phyloP scores from a whole-genome alignment of 2,888 invertebrate species.

The Alviniconcha strummeri region DNA sequence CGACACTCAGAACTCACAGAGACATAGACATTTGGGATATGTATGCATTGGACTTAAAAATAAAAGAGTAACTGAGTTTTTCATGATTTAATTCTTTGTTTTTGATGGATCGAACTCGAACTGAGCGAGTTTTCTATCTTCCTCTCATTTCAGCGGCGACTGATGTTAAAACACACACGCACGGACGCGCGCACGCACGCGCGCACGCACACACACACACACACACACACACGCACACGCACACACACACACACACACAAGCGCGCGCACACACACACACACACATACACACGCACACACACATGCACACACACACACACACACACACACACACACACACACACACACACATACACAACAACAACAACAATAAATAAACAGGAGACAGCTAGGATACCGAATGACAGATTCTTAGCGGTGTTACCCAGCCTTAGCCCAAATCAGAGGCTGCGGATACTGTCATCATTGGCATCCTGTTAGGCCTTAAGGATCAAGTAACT shows the following conservation, averaged over 20 bases:
- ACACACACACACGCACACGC: neutral
- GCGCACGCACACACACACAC: neutral
- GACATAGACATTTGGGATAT: neutral
- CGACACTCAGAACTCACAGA: neutral
- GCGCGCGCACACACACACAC: neutral
- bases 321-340: neutral
- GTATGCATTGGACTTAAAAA: neutral
- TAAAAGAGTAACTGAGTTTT: too few species aligned
- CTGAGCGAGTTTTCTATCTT: too few species aligned
- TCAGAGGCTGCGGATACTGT: too few species aligned
- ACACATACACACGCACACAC: neutral
- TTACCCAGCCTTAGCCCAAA: too few species aligned
- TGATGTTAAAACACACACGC: neutral
- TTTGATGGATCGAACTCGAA: too few species aligned
- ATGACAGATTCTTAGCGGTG: too few species aligned
- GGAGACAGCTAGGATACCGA: too few species aligned
- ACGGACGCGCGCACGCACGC: neutral
- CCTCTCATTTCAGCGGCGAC: too few species aligned
- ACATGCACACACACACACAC: neutral
- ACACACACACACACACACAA: constrained; percentile 6
- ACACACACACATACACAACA: neutral
- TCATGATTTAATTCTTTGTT: neutral
- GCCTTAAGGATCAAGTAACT: too few species aligned
- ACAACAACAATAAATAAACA: too few species aligned
- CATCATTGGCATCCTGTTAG: too few species aligned